Conservation (phyloP, 2,797 vertebrate species). For the Tenualosa thibaudeaui region DNA sequence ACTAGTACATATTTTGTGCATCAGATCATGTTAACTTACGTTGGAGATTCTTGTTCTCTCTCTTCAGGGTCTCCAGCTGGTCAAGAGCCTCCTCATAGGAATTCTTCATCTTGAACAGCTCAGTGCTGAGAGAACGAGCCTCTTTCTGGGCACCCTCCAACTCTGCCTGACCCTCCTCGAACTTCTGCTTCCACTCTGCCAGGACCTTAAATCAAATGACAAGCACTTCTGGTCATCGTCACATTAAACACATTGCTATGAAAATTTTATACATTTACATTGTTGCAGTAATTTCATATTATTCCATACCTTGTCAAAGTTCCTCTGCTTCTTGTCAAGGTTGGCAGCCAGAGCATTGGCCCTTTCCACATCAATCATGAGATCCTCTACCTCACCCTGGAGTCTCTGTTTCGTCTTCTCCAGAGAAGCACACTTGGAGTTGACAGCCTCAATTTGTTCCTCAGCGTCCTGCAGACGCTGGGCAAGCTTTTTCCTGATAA, state of each 20-base stretch:
- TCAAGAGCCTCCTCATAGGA: slow-evolving; percentile 84
- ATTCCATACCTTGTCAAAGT: slow-evolving; percentile 74
- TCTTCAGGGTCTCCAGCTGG: slow-evolving; percentile 83
- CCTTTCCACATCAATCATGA: slow-evolving; percentile 79
- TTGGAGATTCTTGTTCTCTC: slow-evolving; percentile 86
- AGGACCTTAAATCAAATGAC: slow-evolving; percentile 54
- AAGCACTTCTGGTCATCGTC: too few relatives aligned
- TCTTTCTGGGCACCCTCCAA: slow-evolving; percentile 84
- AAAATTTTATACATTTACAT: too few relatives aligned
- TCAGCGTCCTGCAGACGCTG: slow-evolving; percentile 85
- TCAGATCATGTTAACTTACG: slow-evolving; percentile 51
- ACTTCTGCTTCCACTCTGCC: slow-evolving; percentile 86
- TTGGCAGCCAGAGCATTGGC: slow-evolving; percentile 70
- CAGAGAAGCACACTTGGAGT: slow-evolving; percentile 77
- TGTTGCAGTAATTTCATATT: too few relatives aligned
- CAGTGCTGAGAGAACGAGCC: slow-evolving; percentile 79
- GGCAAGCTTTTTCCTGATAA: slow-evolving; percentile 80
- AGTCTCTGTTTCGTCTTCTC: slow-evolving; percentile 80
- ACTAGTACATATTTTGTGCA: too few relatives aligned
- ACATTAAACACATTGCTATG: too few relatives aligned
- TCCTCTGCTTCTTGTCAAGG: slow-evolving; percentile 80
- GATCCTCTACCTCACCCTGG: slow-evolving; percentile 78
- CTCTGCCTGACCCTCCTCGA: slow-evolving; percentile 82
- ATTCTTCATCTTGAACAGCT: slow-evolving; percentile 88
- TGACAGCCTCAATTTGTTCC: slow-evolving; percentile 77